Conservation (phyloP, 2,797 vertebrate genomes). For the Manis javanica region DNA sequence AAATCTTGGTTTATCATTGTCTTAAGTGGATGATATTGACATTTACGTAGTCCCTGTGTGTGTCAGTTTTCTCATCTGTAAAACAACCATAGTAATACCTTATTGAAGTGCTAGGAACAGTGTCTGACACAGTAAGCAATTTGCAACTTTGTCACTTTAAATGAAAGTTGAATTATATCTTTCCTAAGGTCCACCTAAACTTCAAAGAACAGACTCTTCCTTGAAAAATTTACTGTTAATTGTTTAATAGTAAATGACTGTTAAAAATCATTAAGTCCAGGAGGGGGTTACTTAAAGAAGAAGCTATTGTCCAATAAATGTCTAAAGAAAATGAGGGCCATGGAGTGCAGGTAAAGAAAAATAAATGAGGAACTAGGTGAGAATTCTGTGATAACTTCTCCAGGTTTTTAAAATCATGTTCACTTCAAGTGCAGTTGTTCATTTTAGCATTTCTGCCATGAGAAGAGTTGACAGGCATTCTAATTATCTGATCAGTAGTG, state of each 20-base stretch:
- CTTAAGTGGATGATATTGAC: not conserved
- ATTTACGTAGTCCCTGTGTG: not conserved
- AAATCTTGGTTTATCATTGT: not conserved
- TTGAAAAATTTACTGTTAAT: constrained; percentile 50
- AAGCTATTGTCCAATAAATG: constrained; percentile 59
- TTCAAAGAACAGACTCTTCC: not conserved
- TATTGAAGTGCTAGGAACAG: not conserved
- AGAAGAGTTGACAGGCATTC: constrained; percentile 64
- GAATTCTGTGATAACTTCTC: constrained; percentile 77
- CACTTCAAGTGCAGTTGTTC: constrained; percentile 79
- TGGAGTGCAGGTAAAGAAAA: constrained; percentile 67
- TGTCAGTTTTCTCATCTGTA: not conserved
- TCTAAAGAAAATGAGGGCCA: constrained; percentile 12
- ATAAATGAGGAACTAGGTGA: constrained; percentile 73
- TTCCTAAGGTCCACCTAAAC: not conserved
- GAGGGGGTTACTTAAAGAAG: constrained; percentile 32
- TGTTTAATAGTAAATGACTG: not conserved
- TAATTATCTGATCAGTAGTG: constrained; percentile 69
- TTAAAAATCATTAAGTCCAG: constrained; percentile 65
- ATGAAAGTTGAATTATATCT: not conserved
- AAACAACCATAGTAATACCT: not conserved
- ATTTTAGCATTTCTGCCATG: constrained; percentile 65
- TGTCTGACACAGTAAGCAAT: not conserved
- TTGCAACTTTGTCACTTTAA: not conserved
- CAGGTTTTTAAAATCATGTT: constrained; percentile 83